Conservation (phyloP, 2,113 vertebrate genomes). For the Heterotilapia buettikoferi region DNA sequence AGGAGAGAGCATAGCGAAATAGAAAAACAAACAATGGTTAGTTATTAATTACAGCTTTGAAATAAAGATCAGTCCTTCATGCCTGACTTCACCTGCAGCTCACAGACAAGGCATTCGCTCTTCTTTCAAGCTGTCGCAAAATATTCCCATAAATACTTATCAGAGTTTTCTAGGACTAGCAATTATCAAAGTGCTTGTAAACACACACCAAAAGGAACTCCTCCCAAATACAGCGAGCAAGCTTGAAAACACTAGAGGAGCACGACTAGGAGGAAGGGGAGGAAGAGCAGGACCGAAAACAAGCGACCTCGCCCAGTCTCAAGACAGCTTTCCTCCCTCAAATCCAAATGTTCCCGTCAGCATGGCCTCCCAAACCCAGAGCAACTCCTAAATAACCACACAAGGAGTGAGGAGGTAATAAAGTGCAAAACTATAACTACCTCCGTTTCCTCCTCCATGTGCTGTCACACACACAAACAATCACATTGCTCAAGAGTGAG, state of each 20-base stretch:
- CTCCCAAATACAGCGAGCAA: not conserved
- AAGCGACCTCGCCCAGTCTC: slow-evolving; percentile 38
- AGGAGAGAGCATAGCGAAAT: not conserved
- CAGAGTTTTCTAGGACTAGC: not conserved
- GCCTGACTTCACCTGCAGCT: not conserved
- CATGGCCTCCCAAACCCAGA: not conserved
- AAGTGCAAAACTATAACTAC: slow-evolving; percentile 22
- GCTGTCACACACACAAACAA: slow-evolving; percentile 26
- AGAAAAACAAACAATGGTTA: not conserved
- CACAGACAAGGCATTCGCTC: not conserved
- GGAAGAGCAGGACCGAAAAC: slow-evolving; percentile 28
- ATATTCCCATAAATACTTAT: slow-evolving; percentile 23
- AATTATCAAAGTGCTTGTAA: slow-evolving; percentile 28
- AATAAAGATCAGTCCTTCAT: not conserved
- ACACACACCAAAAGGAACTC: slow-evolving; percentile 13
- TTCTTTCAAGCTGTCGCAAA: not conserved
- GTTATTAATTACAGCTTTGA: slow-evolving; percentile 22
- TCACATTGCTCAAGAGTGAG: not conserved
- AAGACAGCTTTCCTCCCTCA: slow-evolving; percentile 4
- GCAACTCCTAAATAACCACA: slow-evolving; percentile 12
- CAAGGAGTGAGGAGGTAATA: slow-evolving; percentile 12
- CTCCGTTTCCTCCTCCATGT: not conserved
- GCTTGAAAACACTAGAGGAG: not conserved
- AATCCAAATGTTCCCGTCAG: slow-evolving; percentile 16
- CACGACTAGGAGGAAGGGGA: not conserved